Percentiles rank a stretch among this genome's conserved stretches.
phyloP scores from a whole-genome alignment of 1,140 invertebrate genomes.

The Drosophila punjabiensis region DNA sequence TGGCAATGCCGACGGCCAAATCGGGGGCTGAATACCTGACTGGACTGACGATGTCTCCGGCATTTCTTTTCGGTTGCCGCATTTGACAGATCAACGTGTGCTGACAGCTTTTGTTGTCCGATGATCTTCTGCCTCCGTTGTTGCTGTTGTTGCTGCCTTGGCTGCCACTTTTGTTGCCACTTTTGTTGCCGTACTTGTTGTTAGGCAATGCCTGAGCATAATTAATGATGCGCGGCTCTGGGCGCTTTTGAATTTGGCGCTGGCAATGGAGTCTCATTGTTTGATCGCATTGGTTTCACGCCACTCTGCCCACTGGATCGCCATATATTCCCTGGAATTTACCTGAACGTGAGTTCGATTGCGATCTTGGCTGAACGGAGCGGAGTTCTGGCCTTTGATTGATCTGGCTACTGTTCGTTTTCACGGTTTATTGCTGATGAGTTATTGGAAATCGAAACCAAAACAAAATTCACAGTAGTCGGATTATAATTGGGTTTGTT shows the following conservation, averaged over 20 bases:
- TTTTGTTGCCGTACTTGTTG: slow-evolving; percentile 40
- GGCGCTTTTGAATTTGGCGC: slow-evolving; percentile 76
- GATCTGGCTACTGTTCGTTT: slow-evolving; percentile 79
- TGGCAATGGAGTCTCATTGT: slow-evolving; percentile 65
- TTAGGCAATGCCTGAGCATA: slow-evolving; percentile 77
- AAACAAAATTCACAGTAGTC: slow-evolving; percentile 53
- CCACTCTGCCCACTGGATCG: slow-evolving; percentile 48
- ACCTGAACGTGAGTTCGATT: slow-evolving; percentile 29
- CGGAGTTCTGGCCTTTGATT: slow-evolving; percentile 64
- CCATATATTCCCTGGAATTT: slow-evolving; percentile 13
- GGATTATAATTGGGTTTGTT: slow-evolving; percentile 43
- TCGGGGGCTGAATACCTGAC: slow-evolving; percentile 32
- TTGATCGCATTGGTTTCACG: slow-evolving; percentile 80
- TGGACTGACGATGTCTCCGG: slow-evolving; percentile 49
- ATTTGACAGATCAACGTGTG: slow-evolving; percentile 82
- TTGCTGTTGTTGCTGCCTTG: slow-evolving; percentile 4
- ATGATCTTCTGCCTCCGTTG: slow-evolving; percentile 38
- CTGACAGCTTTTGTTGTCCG: slow-evolving; percentile 75
- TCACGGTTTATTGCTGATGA: slow-evolving; percentile 74
- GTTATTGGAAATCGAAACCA: slow-evolving; percentile 55
- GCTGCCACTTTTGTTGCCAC: slow-evolving; percentile 44
- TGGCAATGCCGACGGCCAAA: slow-evolving; percentile 43
- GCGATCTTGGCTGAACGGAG: slow-evolving; percentile 44
- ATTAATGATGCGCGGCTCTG: slow-evolving; percentile 81
- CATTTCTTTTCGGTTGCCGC: slow-evolving; percentile 70